Evolutionary conservation across 2,113 vertebrate genomes (phyloP), one percentile per base, ranked within the genome.

Genomic region (Aythya baeri): DNA sequence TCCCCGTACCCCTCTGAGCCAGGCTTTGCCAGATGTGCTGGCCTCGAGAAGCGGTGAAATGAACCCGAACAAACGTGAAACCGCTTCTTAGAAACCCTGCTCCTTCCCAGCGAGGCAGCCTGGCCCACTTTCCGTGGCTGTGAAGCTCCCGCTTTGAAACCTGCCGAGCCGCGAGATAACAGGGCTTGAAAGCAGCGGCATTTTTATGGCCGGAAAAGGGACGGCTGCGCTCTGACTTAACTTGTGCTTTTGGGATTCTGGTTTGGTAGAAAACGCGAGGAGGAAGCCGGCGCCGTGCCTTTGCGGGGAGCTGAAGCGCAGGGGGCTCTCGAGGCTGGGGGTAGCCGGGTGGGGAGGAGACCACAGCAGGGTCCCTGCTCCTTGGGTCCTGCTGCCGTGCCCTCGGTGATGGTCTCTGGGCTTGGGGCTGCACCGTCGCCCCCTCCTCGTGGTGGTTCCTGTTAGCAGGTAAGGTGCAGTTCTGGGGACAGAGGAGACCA

Each of bases 131-230:
- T 95, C 66, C 44, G 38, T 84, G 67, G 14, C 77, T 96, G 62
- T 96, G 92, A 96, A 97, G 93, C 59, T 97, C 83, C 54, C 50
- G 46, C 96, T 96, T 96, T 97, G 94, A 96, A 94, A 96, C 96
- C 89, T 93, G 92, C 75, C 50, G 93, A 95, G 90, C 76, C 41
- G 62, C 44, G 49, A 94, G 41, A 95, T 82, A 92, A 95, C 91
- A 78, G 68, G 86, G 86, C 68, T 92, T 96, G 83, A 96, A 95
- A 97, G 93, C 31, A 1, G 38, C 86, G 93, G 44, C 91, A 66
- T 87, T 96, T 94, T 89, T 93, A 82, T 86, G 71, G 91, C 14
- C 34, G 80, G 83, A 94, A 89, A 92, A 95, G n/a, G 74, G 32
- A 68, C 86, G 31, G 36, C 84, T 87, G 86, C 92, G 44, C 93